Base-by-base conservation (phyloP, 2,888 invertebrate species). In the Ochropleura leucogaster region DNA sequence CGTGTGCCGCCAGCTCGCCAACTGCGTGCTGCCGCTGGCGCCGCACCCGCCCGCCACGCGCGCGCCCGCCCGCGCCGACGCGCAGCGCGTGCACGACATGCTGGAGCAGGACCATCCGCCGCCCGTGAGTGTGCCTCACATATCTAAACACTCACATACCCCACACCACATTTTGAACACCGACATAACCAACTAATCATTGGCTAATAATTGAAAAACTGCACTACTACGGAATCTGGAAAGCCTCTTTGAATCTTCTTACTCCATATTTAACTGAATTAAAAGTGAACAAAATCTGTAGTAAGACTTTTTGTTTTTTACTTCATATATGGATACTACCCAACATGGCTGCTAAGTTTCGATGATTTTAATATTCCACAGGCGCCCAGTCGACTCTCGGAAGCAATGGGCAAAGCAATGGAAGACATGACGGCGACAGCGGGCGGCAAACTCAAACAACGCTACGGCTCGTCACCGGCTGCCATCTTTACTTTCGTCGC, bases 371-470 rank as follows among this genome's bases (percentile, higher is more conserved):
- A 62, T n/a, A n/a, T 14, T 51, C 0, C 0, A 0, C 90, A 98
- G 98, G 97, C 97, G 71, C 97, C 97, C 18, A 97, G 98, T 67
- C 98, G 97, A 88, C 96, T 99, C 82, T 98, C 98, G 1, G 98
- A 98, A 91, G 99, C 99, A 68, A 98, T 99, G 97, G 98, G 98
- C 62, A 98, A 98, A 90, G 98, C 98, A 46, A 99, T 99, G 98
- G 99, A 99, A 91, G 99, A 99, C 94, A 98, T 99, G 97, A 98
- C 99, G 9, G 98, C 98, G 90, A 98, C 98, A 84, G 99, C 99
- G 7, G 98, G 98, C 91, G 97, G 98, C 80, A 98, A 98, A 90
- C 98, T 98, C 89, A 97, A 98, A 90, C 97, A 98, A 88, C 98
- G 98, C 12, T 95, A 97, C 97, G 96, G 96, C 10, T 93, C 93